These are phyloP conservation scores for Cyprinus carpio DNA, from an alignment of 2,113 vertebrate genomes.

Conservation along the genomic window DNA sequence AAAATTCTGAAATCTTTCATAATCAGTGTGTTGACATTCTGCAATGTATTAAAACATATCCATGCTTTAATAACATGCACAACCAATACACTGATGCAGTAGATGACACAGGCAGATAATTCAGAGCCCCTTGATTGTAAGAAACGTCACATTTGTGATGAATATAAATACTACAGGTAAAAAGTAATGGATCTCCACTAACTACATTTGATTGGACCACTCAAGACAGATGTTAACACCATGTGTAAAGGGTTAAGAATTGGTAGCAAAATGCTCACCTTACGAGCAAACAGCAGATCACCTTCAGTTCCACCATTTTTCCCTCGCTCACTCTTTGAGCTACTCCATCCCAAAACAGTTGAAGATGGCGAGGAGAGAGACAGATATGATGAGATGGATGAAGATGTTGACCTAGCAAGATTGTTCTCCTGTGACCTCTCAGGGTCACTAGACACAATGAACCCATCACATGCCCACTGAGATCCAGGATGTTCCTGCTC, in stretches of 20 bases:
- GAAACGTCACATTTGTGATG: background rate
- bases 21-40: background rate
- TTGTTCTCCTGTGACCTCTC: background rate
- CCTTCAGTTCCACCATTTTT: conserved; percentile 67
- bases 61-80: background rate
- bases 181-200: background rate
- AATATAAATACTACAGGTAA: background rate
- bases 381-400: conserved; percentile 4
- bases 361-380: conserved; percentile 31
- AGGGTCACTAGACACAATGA: conserved; percentile 50
- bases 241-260: background rate
- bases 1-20: background rate
- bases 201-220: background rate
- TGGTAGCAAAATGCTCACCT: conserved; percentile 72
- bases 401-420: background rate
- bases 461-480: conserved; percentile 66
- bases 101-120: background rate
- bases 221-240: background rate
- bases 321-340: conserved; percentile 1
- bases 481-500: conserved; percentile 63
- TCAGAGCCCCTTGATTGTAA: background rate
- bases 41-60: background rate
- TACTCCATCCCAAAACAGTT: conserved; percentile 4
- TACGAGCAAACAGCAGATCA: conserved; percentile 86
- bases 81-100: background rate